phyloP scores from a whole-genome alignment of 2,113 vertebrate genomes.

The Neoarius graeffei region DNA sequence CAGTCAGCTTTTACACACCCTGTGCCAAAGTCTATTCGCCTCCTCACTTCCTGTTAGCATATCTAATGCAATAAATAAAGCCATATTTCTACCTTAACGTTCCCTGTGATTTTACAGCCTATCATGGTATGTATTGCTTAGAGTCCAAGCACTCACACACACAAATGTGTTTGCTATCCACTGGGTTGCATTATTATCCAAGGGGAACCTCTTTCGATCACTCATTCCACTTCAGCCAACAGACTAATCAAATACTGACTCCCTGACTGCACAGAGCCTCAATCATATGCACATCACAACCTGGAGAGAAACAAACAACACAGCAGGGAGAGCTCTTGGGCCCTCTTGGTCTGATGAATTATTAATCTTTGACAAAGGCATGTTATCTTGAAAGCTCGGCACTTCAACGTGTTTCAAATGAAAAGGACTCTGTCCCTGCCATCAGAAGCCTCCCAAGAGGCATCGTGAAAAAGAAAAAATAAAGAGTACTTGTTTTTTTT shows the following conservation, averaged over 20 bases:
- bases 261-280: conserved; percentile 1
- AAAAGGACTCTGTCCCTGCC: conserved; percentile 22
- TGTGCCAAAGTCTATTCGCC: conserved; percentile 31
- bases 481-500: background rate
- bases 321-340: conserved; percentile 27
- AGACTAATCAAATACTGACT: conserved; percentile 37
- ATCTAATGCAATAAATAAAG: conserved; percentile 42
- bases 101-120: conserved; percentile 48
- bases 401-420: conserved; percentile 34
- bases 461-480: conserved; percentile 16
- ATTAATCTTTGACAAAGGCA: conserved; percentile 24
- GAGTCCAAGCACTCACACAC: conserved; percentile 54
- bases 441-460: conserved; percentile 15
- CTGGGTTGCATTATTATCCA: background rate
- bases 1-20: conserved; percentile 31
- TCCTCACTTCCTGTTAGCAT: conserved; percentile 35
- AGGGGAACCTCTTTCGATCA: background rate
- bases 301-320: conserved; percentile 36
- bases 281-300: conserved; percentile 32
- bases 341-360: conserved; percentile 21
- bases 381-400: conserved; percentile 35
- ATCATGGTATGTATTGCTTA: conserved; percentile 33
- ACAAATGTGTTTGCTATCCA: background rate
- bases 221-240: conserved; percentile 29
- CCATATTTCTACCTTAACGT: conserved; percentile 52